phyloP scores from a whole-genome alignment of 1,140 invertebrate species.

The Zaprionus africanus region DNA sequence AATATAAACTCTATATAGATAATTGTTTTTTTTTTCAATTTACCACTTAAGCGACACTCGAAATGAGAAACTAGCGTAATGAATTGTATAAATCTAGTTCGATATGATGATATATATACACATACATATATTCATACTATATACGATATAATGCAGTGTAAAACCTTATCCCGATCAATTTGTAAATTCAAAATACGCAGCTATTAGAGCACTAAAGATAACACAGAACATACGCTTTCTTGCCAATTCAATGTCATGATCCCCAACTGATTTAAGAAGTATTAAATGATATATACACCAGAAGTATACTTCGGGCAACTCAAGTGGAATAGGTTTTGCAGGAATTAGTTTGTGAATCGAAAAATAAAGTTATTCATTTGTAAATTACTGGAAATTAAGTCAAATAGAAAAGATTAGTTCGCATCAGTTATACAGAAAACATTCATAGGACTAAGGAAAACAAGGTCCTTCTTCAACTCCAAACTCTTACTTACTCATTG shows the following conservation, averaged over 20 bases:
- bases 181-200: slow-evolving; percentile 2
- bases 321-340: not conserved
- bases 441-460: not conserved
- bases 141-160: slow-evolving; percentile 1
- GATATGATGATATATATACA: not conserved
- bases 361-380: not conserved
- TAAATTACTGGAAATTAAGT: not conserved
- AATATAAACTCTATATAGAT: not conserved
- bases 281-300: not conserved
- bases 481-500: not conserved
- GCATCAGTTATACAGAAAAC: too few relatives aligned
- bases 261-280: not conserved
- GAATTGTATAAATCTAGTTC: slow-evolving; percentile 7
- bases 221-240: not conserved
- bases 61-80: not conserved
- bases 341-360: not conserved
- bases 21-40: not conserved
- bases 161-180: not conserved
- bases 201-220: not conserved
- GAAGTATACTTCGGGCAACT: not conserved
- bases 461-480: not conserved
- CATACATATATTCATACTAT: not conserved
- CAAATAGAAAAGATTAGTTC: too few relatives aligned
- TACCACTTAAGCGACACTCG: slow-evolving; percentile 2
- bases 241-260: not conserved